These are phyloP conservation scores for Eospalax fontanierii DNA, from an alignment of 2,797 vertebrate species.

Conservation along the genomic window DNA sequence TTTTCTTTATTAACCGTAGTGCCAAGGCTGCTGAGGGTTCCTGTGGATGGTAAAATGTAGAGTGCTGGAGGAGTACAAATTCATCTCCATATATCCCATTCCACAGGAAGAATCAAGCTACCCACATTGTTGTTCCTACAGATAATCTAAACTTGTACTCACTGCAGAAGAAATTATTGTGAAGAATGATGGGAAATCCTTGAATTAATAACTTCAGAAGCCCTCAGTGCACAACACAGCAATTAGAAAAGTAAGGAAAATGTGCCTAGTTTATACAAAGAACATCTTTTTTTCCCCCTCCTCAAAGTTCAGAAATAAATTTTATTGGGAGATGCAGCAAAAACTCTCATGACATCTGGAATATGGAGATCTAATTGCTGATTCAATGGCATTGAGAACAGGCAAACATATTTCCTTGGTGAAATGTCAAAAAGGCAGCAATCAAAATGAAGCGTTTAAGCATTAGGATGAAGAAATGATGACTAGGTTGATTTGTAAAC, in stretches of 20 bases:
- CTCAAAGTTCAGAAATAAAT: conserved; percentile 83
- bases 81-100: neutral
- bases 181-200: conserved; percentile 65
- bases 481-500: conserved; percentile 90
- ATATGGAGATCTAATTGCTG: conserved; percentile 91
- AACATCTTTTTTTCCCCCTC: conserved; percentile 76
- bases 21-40: conserved; percentile 14
- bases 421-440: conserved; percentile 91
- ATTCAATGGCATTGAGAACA: conserved; percentile 88
- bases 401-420: conserved; percentile 90
- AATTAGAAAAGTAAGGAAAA: conserved; percentile 81
- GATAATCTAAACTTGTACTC: conserved; percentile 65
- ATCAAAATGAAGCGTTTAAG: conserved; percentile 89
- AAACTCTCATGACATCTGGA: conserved; percentile 90
- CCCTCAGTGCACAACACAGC: conserved; percentile 10
- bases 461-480: conserved; percentile 91
- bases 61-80: neutral
- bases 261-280: conserved; percentile 87
- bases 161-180: conserved; percentile 61
- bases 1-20: conserved; percentile 42
- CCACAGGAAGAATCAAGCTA: neutral
- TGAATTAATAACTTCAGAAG: conserved; percentile 70
- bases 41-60: neutral
- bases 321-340: conserved; percentile 88
- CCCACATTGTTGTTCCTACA: conserved; percentile 2